phyloP scores from a whole-genome alignment of 2,888 invertebrate genomes.

The Polyploca ridens region DNA sequence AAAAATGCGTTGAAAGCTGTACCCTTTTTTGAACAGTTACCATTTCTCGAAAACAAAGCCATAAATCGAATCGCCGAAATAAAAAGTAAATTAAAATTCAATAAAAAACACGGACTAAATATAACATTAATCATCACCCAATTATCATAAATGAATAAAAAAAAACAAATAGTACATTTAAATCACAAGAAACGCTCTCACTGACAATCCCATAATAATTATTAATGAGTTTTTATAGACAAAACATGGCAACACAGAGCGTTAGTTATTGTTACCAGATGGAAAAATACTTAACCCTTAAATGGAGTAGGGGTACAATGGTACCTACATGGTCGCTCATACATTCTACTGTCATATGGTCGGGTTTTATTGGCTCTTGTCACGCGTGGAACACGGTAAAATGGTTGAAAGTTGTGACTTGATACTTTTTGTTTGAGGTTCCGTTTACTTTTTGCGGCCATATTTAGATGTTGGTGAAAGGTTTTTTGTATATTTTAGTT shows the following conservation, averaged over 20 bases:
- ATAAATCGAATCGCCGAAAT: constrained; percentile 16
- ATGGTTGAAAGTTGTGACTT: constrained; percentile 24
- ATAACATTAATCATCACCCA: constrained; percentile 35
- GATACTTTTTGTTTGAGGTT: constrained; percentile 27
- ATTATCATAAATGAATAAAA: constrained; percentile 35
- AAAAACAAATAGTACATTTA: constrained; percentile 29
- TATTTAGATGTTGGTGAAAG: constrained; percentile 23
- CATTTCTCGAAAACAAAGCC: constrained; percentile 9
- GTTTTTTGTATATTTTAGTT: neutral
- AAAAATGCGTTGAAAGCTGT: neutral
- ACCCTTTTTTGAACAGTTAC: neutral
- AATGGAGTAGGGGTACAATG: constrained; percentile 24
- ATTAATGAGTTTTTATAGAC: constrained; percentile 46
- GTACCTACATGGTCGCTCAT: constrained; percentile 43
- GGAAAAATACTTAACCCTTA: constrained; percentile 33
- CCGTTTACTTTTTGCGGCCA: constrained; percentile 25
- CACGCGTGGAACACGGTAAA: constrained; percentile 49
- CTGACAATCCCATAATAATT: constrained; percentile 46
- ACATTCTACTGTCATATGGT: constrained; percentile 57
- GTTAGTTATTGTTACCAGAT: constrained; percentile 46
- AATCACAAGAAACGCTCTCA: constrained; percentile 41
- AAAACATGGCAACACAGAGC: constrained; percentile 48
- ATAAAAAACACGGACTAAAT: constrained; percentile 16
- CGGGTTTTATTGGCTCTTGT: constrained; percentile 56
- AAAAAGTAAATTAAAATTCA: constrained; percentile 30